A percentile compares a stretch with the other conserved stretches of the same genome.
Conservation (phyloP, 2,888 invertebrate species). For the Mycalesis mineus region DNA sequence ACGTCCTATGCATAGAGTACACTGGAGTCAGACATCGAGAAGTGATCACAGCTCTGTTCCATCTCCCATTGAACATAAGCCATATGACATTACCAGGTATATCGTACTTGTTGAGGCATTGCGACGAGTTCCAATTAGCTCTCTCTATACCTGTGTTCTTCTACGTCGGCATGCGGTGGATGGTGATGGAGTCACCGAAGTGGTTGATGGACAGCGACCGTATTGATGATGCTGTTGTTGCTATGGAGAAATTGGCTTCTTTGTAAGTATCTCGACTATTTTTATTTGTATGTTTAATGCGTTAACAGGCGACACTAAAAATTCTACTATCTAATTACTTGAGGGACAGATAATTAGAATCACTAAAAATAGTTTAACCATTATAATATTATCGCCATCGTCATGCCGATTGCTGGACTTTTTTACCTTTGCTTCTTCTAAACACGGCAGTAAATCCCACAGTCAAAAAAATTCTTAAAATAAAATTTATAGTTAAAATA, state of each 20-base stretch:
- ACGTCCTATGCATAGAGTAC: slow-evolving; percentile 55
- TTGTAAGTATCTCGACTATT: slow-evolving; percentile 48
- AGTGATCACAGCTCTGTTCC: slow-evolving; percentile 50
- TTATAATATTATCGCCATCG: too few species aligned
- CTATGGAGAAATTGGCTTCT: slow-evolving; percentile 48
- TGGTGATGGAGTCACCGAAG: slow-evolving; percentile 57
- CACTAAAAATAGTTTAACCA: too few species aligned
- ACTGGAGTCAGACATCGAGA: slow-evolving; percentile 51
- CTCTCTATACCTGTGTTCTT: slow-evolving; percentile 54
- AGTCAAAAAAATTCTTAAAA: too few species aligned
- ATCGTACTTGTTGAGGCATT: slow-evolving; percentile 53
- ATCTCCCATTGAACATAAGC: slow-evolving; percentile 54
- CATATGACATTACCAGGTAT: slow-evolving; percentile 52
- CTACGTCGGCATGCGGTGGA: slow-evolving; percentile 38
- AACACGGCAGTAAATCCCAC: too few species aligned
- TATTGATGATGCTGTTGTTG: slow-evolving; percentile 40
- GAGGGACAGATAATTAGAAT: too few species aligned
- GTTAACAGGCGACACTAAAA: too few species aligned
- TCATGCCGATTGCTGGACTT: too few species aligned
- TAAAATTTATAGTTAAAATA: too few species aligned
- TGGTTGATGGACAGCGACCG: slow-evolving; percentile 57
- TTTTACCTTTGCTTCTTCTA: too few species aligned
- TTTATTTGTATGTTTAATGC: too few species aligned
- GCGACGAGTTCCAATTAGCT: slow-evolving; percentile 50
- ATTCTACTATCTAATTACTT: too few species aligned